Conservation (phyloP, 1,140 invertebrate genomes). For the Cotesia glomerata region DNA sequence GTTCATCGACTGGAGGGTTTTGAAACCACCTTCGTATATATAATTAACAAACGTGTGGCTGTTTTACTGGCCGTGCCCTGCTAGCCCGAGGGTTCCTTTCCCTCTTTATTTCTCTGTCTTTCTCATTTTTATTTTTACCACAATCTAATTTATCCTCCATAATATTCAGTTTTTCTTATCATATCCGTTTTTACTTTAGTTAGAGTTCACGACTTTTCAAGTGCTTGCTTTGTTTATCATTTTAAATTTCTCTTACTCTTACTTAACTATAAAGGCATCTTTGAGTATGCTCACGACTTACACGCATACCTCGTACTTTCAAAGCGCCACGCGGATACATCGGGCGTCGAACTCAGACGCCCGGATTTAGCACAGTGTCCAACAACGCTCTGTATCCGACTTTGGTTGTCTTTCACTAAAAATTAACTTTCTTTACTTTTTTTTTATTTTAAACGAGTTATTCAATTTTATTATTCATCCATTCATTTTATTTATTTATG, state of each 20-base stretch:
- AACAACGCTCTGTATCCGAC: neutral
- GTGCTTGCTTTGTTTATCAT: neutral
- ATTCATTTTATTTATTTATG: neutral
- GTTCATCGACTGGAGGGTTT: slow-evolving; percentile 58
- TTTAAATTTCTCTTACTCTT: no score
- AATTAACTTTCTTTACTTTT: no score
- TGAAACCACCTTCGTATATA: slow-evolving; percentile 50
- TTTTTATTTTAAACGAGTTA: no score
- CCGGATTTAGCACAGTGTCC: slow-evolving; percentile 9
- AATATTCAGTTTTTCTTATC: neutral
- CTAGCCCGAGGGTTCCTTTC: slow-evolving; percentile 23
- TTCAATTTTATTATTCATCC: no score
- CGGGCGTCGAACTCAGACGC: slow-evolving; percentile 21
- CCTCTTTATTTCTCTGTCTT: slow-evolving; percentile 28
- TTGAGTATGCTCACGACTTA: no score
- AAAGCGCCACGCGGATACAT: slow-evolving; percentile 5
- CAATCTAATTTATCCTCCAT: neutral
- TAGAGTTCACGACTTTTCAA: neutral
- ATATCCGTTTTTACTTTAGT: neutral
- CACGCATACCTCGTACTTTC: neutral
- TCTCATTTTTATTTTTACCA: neutral
- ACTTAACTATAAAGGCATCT: no score
- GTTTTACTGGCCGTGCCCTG: slow-evolving; percentile 32
- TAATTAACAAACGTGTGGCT: slow-evolving; percentile 57
- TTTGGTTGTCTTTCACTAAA: neutral